Evolutionary conservation across 1,140 invertebrate species (phyloP).

Genomic region (Aphidius ervi): DNA sequence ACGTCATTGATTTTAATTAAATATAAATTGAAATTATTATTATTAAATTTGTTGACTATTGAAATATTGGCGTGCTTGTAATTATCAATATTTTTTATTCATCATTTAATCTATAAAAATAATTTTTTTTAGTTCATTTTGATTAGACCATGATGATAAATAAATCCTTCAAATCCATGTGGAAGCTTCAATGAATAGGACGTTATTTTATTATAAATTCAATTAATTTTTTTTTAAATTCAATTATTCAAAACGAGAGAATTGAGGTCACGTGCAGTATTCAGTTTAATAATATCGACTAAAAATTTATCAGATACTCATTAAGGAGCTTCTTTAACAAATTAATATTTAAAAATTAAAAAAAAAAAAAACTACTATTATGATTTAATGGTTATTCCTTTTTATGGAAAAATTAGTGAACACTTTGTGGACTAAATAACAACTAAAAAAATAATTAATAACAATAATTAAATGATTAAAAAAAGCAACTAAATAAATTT

Average conservation of each 20-base stretch:
- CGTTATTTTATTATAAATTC: not conserved
- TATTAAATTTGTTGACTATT: too few relatives aligned
- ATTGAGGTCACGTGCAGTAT: constrained; percentile 6
- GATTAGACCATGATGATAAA: constrained; percentile 26
- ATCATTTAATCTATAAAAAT: constrained; percentile 38
- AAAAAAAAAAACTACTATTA: too few relatives aligned
- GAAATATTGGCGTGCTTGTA: constrained; percentile 10
- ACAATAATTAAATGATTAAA: not conserved
- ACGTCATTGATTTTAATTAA: not conserved
- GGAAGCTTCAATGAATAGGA: constrained; percentile 10
- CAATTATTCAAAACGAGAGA: constrained; percentile 12
- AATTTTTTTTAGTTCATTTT: constrained; percentile 22
- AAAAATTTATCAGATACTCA: not conserved
- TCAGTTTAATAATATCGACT: not conserved
- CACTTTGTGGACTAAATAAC: constrained; percentile 12
- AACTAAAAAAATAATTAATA: constrained; percentile 9
- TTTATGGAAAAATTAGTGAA: constrained; percentile 9
- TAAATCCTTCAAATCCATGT: constrained; percentile 14
- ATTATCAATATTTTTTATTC: not conserved
- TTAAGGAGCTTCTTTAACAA: not conserved
- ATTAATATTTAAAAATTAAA: not conserved
- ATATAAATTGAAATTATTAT: too few relatives aligned
- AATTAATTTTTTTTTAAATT: not conserved
- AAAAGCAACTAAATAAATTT: too few relatives aligned
- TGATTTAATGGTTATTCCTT: not conserved